Conservation (phyloP, 2,888 invertebrate genomes). For the Punctoribates punctum region DNA sequence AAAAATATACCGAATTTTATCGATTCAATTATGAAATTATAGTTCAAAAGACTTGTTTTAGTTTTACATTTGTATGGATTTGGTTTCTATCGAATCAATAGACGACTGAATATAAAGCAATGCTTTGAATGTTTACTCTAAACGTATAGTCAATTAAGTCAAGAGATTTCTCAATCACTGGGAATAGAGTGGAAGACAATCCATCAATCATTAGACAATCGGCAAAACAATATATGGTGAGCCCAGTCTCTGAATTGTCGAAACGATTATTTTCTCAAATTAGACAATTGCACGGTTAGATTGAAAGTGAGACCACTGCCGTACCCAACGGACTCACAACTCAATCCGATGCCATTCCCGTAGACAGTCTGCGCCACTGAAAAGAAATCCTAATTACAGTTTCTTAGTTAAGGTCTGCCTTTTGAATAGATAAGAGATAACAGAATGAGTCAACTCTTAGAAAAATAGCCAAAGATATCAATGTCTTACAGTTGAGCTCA, state of each 20-base stretch:
- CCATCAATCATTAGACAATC: background rate
- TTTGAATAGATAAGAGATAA: conserved; percentile 10
- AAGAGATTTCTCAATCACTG: background rate
- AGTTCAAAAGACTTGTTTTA: too few relatives aligned
- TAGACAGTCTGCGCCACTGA: background rate
- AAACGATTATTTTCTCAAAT: background rate
- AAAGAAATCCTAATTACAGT: conserved; percentile 1
- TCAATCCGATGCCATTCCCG: background rate
- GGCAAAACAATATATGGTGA: background rate
- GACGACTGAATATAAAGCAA: background rate
- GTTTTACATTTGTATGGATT: too few relatives aligned
- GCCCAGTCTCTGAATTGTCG: background rate
- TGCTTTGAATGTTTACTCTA: background rate
- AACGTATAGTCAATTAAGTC: conserved; percentile 2
- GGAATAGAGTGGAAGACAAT: background rate
- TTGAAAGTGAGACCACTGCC: background rate
- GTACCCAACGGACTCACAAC: background rate
- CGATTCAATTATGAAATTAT: too few relatives aligned
- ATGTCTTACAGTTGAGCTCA: background rate
- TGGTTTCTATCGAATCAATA: too few relatives aligned
- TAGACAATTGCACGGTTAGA: background rate
- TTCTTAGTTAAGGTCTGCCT: conserved; percentile 5
- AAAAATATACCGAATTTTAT: too few relatives aligned
- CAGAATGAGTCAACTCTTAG: background rate
- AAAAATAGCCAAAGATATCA: background rate